Conservation (phyloP, 2,888 invertebrate genomes). For the Pocota personata region DNA sequence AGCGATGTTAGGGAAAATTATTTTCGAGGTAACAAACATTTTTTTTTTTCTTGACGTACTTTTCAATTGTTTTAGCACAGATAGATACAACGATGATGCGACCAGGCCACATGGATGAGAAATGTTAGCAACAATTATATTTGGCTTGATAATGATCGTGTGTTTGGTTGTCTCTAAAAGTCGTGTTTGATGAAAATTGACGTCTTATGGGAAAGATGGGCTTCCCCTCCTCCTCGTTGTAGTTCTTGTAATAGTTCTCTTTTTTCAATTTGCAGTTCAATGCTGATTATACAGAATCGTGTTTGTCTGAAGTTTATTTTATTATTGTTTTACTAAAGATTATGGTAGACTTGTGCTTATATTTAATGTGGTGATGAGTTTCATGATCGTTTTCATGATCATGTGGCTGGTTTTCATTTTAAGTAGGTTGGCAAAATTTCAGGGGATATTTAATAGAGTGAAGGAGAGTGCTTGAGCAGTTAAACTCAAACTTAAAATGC, state of each 20-base stretch:
- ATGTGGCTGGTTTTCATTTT: constrained; percentile 22
- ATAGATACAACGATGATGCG: background rate
- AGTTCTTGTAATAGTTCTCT: background rate
- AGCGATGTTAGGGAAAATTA: constrained; percentile 55
- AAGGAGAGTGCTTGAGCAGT: too few species aligned
- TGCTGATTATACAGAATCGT: constrained; percentile 37
- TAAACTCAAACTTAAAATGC: too few species aligned
- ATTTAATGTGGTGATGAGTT: constrained; percentile 26
- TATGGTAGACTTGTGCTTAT: constrained; percentile 14
- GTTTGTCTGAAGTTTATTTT: constrained; percentile 31
- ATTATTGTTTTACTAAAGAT: constrained; percentile 1
- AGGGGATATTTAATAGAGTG: background rate
- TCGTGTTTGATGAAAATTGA: constrained; percentile 22
- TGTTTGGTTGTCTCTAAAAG: constrained; percentile 25
- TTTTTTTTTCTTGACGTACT: constrained; percentile 6
- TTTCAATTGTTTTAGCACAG: constrained; percentile 38
- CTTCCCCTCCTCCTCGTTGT: background rate
- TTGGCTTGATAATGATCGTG: constrained; percentile 50
- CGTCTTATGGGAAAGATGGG: background rate
- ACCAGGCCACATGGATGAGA: constrained; percentile 21
- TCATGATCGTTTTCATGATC: constrained; percentile 39
- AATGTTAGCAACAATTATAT: constrained; percentile 56
- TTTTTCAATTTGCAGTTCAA: constrained; percentile 27
- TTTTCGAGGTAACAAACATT: constrained; percentile 7
- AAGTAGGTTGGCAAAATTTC: constrained; percentile 19